A percentile compares a stretch with the other conserved stretches of the same genome.
Evolutionary conservation across 1,140 invertebrate species (phyloP).

Genomic region (Dinothrombium tinctorium): DNA sequence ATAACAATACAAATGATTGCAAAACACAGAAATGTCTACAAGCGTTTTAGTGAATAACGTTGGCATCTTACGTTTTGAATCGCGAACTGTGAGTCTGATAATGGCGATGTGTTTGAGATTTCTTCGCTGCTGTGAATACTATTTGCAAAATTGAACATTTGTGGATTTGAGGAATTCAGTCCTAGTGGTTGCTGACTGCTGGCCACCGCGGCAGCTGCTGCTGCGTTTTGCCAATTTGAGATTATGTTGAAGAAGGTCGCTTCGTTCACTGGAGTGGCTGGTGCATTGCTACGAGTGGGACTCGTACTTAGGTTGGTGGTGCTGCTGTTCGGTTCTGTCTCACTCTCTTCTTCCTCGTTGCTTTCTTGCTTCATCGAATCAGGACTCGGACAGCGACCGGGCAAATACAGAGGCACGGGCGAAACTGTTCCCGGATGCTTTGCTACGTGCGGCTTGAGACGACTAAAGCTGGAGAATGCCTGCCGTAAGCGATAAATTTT

Average conservation of each 20-base stretch:
- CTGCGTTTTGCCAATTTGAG: not conserved
- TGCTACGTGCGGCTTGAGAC: slow-evolving; percentile 22
- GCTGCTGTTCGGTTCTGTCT: too few relatives aligned
- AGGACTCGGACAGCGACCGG: slow-evolving; percentile 2
- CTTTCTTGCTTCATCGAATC: not conserved
- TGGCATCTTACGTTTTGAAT: too few relatives aligned
- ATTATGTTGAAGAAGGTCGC: not conserved
- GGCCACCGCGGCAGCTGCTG: slow-evolving; percentile 1
- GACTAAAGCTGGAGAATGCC: slow-evolving; percentile 23
- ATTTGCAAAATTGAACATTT: too few relatives aligned
- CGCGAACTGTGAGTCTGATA: too few relatives aligned
- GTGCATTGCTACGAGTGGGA: not conserved
- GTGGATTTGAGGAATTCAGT: slow-evolving; percentile 1
- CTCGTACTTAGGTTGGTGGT: slow-evolving; percentile 34
- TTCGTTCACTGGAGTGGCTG: not conserved
- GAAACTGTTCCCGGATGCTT: slow-evolving; percentile 19
- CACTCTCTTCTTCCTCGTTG: slow-evolving; percentile 37
- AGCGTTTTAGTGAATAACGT: too few relatives aligned
- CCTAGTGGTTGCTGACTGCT: not conserved
- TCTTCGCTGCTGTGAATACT: too few relatives aligned
- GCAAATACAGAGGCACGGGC: slow-evolving; percentile 12
- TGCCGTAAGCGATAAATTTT: slow-evolving; percentile 1
- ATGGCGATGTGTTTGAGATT: too few relatives aligned
- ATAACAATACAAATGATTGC: too few relatives aligned
- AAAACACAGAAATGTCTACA: too few relatives aligned